phyloP scores from a whole-genome alignment of 2,797 vertebrate species.

The Gymnoscopelus braueri region DNA sequence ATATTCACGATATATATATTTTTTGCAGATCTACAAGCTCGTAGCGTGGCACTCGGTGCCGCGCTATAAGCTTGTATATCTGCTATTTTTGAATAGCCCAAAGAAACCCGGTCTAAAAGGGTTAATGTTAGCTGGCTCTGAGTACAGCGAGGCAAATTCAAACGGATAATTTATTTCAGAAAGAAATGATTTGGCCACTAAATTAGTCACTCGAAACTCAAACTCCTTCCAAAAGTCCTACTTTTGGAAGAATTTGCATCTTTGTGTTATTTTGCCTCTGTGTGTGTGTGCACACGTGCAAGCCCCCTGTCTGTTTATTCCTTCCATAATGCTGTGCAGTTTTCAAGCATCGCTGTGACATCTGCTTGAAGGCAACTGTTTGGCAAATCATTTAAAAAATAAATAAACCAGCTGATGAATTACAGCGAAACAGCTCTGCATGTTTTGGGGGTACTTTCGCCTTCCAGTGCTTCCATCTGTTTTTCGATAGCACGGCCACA shows the following conservation, averaged over 20 bases:
- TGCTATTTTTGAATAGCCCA: too few species aligned
- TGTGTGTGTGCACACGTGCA: neutral
- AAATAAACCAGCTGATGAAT: constrained; percentile 45
- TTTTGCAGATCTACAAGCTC: too few species aligned
- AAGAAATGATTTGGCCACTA: neutral
- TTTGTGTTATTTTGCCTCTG: constrained; percentile 9
- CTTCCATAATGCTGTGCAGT: neutral
- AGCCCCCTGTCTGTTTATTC: neutral
- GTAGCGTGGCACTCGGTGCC: too few species aligned
- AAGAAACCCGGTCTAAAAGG: too few species aligned
- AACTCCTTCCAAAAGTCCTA: constrained; percentile 14
- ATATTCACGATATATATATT: too few species aligned
- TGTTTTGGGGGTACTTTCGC: constrained; percentile 8
- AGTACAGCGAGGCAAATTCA: constrained; percentile 4
- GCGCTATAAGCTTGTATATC: too few species aligned
- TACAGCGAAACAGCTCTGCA: constrained; percentile 19
- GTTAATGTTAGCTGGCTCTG: constrained; percentile 29
- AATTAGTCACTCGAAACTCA: constrained; percentile 34
- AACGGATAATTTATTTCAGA: constrained; percentile 27
- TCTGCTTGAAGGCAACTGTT: constrained; percentile 29
- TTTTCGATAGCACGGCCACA: constrained; percentile 35
- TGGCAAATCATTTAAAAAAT: constrained; percentile 12
- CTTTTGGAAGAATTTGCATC: constrained; percentile 7
- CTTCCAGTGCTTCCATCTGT: constrained; percentile 6
- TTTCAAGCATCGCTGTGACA: constrained; percentile 18